phyloP scores from a whole-genome alignment of 1,140 invertebrate species.

The Armadillidium nasatum region DNA sequence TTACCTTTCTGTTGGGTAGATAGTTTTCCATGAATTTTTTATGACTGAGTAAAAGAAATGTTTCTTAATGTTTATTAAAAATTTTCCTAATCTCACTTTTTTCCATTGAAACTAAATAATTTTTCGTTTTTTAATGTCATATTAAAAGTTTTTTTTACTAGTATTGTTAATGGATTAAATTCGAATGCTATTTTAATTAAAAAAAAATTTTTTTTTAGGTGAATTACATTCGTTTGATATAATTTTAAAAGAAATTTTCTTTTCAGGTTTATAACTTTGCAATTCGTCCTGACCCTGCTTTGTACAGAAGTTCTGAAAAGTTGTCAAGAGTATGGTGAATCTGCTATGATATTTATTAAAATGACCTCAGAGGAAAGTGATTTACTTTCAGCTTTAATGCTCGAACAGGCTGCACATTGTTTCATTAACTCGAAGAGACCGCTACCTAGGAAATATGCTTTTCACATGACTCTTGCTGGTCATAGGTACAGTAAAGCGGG shows the following conservation, averaged over 20 bases:
- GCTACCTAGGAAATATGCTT: conserved; percentile 91
- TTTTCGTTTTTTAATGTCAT: too few relatives aligned
- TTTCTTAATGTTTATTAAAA: too few relatives aligned
- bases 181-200: too few relatives aligned
- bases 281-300: conserved; percentile 78
- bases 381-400: conserved; percentile 68
- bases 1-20: too few relatives aligned
- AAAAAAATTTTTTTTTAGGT: too few relatives aligned
- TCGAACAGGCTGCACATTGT: conserved; percentile 93
- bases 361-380: conserved; percentile 94
- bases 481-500: conserved; percentile 84
- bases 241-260: not conserved
- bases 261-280: conserved; percentile 59
- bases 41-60: too few relatives aligned
- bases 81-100: too few relatives aligned
- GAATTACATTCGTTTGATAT: too few relatives aligned
- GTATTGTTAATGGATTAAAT: too few relatives aligned
- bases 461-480: conserved; percentile 91
- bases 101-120: too few relatives aligned
- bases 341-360: conserved; percentile 85
- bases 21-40: too few relatives aligned
- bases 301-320: conserved; percentile 80
- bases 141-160: too few relatives aligned
- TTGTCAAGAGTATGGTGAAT: conserved; percentile 71
- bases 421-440: conserved; percentile 68